phyloP scores from a whole-genome alignment of 2,888 invertebrate species.

The Cephonodes hylas region DNA sequence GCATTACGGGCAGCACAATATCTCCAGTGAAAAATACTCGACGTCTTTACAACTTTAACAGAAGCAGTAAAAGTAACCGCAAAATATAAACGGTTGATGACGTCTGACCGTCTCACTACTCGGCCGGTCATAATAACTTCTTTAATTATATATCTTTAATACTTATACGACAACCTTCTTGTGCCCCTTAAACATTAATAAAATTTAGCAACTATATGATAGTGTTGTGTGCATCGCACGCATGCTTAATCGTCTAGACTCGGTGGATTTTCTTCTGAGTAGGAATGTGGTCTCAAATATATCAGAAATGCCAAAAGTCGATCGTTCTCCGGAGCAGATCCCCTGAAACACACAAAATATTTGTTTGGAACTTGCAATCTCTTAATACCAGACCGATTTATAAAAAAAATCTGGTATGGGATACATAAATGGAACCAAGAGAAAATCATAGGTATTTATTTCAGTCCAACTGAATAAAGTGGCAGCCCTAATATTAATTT shows the following conservation, averaged over 20 bases:
- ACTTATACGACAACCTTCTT: slow-evolving; percentile 38
- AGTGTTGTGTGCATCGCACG: neutral
- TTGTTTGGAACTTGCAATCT: too few relatives aligned
- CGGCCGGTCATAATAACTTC: neutral
- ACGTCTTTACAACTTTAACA: neutral
- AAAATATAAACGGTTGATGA: neutral
- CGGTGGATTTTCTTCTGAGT: slow-evolving; percentile 29
- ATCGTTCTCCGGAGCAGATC: slow-evolving; percentile 54
- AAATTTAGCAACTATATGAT: neutral
- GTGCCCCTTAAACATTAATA: slow-evolving; percentile 28
- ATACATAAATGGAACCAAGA: too few relatives aligned
- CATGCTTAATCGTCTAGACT: slow-evolving; percentile 30
- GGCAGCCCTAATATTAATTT: neutral
- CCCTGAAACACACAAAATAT: slow-evolving; percentile 48
- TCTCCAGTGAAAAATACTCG: neutral
- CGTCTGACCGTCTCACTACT: neutral
- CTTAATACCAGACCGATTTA: too few relatives aligned
- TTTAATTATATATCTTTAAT: slow-evolving; percentile 1
- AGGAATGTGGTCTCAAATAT: slow-evolving; percentile 49
- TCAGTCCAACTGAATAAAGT: too few relatives aligned
- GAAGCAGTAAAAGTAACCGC: neutral
- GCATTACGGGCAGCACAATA: neutral
- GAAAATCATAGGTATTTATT: too few relatives aligned
- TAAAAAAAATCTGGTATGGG: too few relatives aligned
- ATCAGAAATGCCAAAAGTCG: slow-evolving; percentile 63